Evolutionary conservation across 1,140 invertebrate genomes (phyloP).

Genomic region (Apis florea): DNA sequence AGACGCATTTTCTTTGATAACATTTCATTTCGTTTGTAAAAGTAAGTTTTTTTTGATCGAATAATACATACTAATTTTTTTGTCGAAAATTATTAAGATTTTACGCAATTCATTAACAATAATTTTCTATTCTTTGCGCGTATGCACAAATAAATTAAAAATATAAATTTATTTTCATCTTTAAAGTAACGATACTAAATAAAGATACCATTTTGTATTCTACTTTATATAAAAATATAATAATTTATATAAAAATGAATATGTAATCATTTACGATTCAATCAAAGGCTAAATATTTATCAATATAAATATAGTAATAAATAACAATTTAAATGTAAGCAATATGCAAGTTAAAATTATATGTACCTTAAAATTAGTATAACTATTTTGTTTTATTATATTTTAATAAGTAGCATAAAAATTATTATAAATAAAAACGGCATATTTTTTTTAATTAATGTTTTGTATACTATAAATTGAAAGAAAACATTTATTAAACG

Average conservation of each 20-base stretch:
- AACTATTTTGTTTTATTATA: constrained; percentile 16
- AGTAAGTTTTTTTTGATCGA: background rate
- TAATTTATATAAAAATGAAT: background rate
- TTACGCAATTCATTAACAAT: constrained; percentile 8
- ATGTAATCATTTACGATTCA: background rate
- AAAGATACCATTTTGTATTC: background rate
- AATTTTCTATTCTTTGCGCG: background rate
- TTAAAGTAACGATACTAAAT: background rate
- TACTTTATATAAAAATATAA: background rate
- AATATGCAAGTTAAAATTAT: background rate
- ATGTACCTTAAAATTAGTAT: background rate
- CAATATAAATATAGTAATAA: constrained; percentile 1
- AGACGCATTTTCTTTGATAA: constrained; percentile 6
- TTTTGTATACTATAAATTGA: background rate
- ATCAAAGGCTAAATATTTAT: background rate
- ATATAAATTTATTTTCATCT: background rate
- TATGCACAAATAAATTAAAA: background rate
- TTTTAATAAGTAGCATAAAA: background rate
- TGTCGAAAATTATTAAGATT: background rate
- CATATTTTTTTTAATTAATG: background rate
- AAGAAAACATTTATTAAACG: background rate
- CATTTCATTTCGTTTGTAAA: background rate
- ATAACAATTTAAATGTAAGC: background rate
- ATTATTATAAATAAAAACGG: background rate
- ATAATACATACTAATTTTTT: background rate